Evolutionary conservation across 2,797 vertebrate species (phyloP).

Genomic region (Amniataba percoides): DNA sequence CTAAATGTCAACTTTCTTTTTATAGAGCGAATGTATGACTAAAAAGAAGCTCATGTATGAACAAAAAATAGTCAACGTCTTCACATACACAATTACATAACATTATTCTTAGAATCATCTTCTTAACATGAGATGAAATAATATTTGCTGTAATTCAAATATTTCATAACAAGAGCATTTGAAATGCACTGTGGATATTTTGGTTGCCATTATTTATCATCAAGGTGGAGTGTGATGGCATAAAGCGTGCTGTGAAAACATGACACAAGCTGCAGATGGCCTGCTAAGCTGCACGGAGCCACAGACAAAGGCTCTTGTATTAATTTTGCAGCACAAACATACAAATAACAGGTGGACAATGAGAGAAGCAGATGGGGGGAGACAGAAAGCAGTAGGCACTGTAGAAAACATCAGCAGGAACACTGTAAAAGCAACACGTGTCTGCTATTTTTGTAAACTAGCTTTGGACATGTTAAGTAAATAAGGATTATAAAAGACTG

Average conservation of each 20-base stretch:
- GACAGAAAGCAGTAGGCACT: slow-evolving; percentile 12
- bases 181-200: slow-evolving; percentile 14
- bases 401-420: slow-evolving; percentile 6
- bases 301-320: slow-evolving; percentile 55
- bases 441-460: background rate
- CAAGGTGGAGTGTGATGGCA: slow-evolving; percentile 40
- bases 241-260: slow-evolving; percentile 55
- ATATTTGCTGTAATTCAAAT: slow-evolving; percentile 13
- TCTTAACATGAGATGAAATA: background rate
- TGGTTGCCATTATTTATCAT: slow-evolving; percentile 47
- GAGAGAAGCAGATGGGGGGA: slow-evolving; percentile 23
- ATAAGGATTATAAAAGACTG: background rate
- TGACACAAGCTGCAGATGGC: slow-evolving; percentile 60
- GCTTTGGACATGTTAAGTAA: background rate
- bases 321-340: slow-evolving; percentile 43
- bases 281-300: slow-evolving; percentile 34
- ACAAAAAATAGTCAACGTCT: background rate
- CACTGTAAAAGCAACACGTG: background rate
- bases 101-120: background rate
- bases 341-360: slow-evolving; percentile 39
- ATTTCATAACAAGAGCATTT: slow-evolving; percentile 13
- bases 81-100: background rate
- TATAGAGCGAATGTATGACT: too few relatives aligned
- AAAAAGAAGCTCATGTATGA: background rate
- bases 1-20: background rate